A percentile compares a stretch with the other conserved stretches of the same genome.
These are phyloP conservation scores for Poeciliopsis turrubarensis DNA, from an alignment of 2,113 vertebrate species.

Conservation along the genomic window DNA sequence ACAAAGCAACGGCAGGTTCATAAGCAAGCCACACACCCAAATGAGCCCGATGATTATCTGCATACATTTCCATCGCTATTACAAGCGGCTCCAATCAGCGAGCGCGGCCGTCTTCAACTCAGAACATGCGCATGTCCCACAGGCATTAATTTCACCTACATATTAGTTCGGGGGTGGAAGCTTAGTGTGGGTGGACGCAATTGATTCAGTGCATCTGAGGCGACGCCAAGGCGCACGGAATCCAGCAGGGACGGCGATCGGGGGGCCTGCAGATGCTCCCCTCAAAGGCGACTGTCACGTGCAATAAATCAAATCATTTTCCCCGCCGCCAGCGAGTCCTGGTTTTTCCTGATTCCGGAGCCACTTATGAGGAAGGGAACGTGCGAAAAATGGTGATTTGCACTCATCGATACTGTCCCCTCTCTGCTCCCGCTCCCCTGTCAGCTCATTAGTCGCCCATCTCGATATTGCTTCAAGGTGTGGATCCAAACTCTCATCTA, in stretches of 20 bases:
- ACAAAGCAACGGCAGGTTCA: conserved; percentile 36
- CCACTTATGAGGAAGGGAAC: conserved; percentile 53
- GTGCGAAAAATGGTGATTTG: conserved; percentile 49
- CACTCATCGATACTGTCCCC: conserved; percentile 54
- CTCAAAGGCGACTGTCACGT: conserved; percentile 38
- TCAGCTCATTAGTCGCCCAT: conserved; percentile 71
- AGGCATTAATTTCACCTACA: conserved; percentile 64
- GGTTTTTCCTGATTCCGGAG: conserved; percentile 56
- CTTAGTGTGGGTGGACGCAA: conserved; percentile 60
- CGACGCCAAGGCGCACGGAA: conserved; percentile 34
- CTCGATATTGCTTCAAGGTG: conserved; percentile 54
- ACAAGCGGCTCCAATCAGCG: conserved; percentile 64
- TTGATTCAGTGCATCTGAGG: conserved; percentile 67
- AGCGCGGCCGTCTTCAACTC: conserved; percentile 51
- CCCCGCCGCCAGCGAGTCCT: conserved; percentile 32
- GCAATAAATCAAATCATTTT: conserved; percentile 65
- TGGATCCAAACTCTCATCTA: conserved; percentile 57
- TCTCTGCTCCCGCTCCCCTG: conserved; percentile 41
- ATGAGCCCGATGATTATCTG: conserved; percentile 68
- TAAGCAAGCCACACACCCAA: conserved; percentile 44
- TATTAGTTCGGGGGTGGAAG: conserved; percentile 60
- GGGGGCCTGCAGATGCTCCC: conserved; percentile 32
- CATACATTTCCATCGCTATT: conserved; percentile 66
- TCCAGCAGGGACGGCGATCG: conserved; percentile 36
- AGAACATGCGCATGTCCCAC: conserved; percentile 36